Base-by-base conservation (phyloP, 2,113 vertebrate genomes). In the Sander vitreus region DNA sequence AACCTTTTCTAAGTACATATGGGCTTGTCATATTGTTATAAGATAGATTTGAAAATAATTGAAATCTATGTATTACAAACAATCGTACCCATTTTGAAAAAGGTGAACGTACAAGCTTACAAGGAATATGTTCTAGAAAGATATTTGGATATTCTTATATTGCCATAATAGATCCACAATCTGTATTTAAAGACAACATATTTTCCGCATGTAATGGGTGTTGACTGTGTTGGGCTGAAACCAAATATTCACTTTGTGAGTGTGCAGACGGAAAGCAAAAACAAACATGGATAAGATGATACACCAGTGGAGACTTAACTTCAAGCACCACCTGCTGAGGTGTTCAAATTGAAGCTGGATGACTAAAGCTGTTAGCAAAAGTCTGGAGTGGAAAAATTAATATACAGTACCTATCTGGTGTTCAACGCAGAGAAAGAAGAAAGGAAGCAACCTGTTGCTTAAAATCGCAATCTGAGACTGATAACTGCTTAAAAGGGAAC, bases 261-360 rank as follows among this genome's bases (percentile, higher is more conserved):
- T 21, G 50, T 55, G 57, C 62, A 73, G 74, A 83, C 27, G 19
- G 70, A 48, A 63, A 80, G 67, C 12, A 53, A 77, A 85, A 73
- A 66, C 62, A 78, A 87, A 80, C 68, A 64, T 1, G 23, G 73
- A 85, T 6, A 66, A 1, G 47, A 59, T 8, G 74, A 71, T 30
- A 45, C 51, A 72, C 55, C 39, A 30, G 45, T 1, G 13, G 27
- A 80, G 75, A 70, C 58, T 82, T 74, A 36, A 71, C 77, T 78
- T 76, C 8, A 71, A 63, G 77, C 78, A 47, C 71, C 80, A 68
- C 80, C 87, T 64, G 85, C 77, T 27, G 68, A 81, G 67, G 74
- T 23, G 80, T 85, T 84, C 69, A 75, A 85, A 83, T 74, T 1
- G 5, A 19, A 19, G 50, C 62, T 62, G 21, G 63, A 64, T 11